Percentiles rank a stretch among this genome's conserved stretches.
Conservation (phyloP, 2,797 vertebrate genomes). For the Characodon lateralis region DNA sequence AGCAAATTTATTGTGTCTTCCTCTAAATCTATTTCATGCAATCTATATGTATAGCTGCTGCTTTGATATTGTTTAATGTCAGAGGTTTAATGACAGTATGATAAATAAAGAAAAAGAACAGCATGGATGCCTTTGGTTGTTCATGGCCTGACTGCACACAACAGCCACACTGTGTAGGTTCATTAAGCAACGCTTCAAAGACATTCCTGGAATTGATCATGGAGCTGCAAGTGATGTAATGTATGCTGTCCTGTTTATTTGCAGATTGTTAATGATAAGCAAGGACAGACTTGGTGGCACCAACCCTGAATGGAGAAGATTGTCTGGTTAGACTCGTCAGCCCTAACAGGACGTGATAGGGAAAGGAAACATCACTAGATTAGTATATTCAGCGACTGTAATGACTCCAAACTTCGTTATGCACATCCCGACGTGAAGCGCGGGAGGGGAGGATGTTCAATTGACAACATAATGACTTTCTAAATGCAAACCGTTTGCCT, state of each 20-base stretch:
- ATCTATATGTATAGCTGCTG: background rate
- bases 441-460: conserved; percentile 43
- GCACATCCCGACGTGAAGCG: conserved; percentile 43
- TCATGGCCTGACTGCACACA: conserved; percentile 47
- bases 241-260: conserved; percentile 82
- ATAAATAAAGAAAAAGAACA: conserved; percentile 1
- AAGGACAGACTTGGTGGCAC: conserved; percentile 80
- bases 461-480: conserved; percentile 68
- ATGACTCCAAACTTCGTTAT: conserved; percentile 70
- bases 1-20: background rate
- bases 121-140: conserved; percentile 55
- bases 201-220: conserved; percentile 81
- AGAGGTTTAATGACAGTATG: too few relatives aligned
- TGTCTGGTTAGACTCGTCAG: conserved; percentile 74
- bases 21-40: background rate
- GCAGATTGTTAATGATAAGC: conserved; percentile 83
- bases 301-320: conserved; percentile 71
- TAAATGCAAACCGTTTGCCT: conserved; percentile 57
- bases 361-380: conserved; percentile 74
- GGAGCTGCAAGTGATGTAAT: conserved; percentile 80
- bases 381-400: conserved; percentile 63
- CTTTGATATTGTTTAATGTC: background rate
- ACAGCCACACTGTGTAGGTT: conserved; percentile 64
- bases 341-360: conserved; percentile 72
- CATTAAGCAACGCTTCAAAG: conserved; percentile 80